Conservation (phyloP, 2,888 invertebrate genomes). For the Catonia carolina region DNA sequence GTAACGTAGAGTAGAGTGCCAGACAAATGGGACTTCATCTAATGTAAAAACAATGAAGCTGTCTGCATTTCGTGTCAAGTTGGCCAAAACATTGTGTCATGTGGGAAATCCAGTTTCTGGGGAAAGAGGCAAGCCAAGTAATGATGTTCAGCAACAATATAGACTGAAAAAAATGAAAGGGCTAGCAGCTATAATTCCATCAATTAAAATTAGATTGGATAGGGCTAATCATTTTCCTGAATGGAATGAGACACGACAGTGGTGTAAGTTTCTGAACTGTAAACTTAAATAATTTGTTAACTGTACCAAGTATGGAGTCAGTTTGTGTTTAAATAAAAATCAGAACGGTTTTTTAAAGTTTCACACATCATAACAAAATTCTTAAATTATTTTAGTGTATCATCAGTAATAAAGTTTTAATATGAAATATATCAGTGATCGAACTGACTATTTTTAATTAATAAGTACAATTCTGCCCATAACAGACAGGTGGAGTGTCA, state of each 20-base stretch:
- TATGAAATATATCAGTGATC: no score
- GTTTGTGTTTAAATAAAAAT: slow-evolving; percentile 16
- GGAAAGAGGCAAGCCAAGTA: slow-evolving; percentile 9
- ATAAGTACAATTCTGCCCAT: no score
- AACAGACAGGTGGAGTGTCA: no score
- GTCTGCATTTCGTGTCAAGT: slow-evolving; percentile 1
- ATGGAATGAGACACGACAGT: slow-evolving; percentile 12
- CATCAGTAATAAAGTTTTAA: no score
- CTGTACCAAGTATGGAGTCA: slow-evolving; percentile 22
- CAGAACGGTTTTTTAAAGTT: neutral
- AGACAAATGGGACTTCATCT: slow-evolving; percentile 11
- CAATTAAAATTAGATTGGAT: slow-evolving; percentile 21
- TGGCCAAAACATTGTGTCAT: slow-evolving; percentile 8
- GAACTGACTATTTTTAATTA: no score
- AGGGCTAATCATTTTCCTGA: slow-evolving; percentile 17
- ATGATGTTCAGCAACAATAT: slow-evolving; percentile 7
- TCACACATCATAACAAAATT: neutral
- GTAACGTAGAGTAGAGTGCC: neutral
- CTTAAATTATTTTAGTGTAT: no score
- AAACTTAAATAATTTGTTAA: slow-evolving; percentile 14
- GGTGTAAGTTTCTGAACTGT: slow-evolving; percentile 25
- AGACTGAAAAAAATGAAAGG: slow-evolving; percentile 15
- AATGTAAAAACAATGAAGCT: slow-evolving; percentile 3
- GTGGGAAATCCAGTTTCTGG: slow-evolving; percentile 10
- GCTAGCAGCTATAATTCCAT: slow-evolving; percentile 16